Percentiles rank a stretch among this genome's conserved stretches.
These are phyloP conservation scores for Ceratotherium simum DNA, from an alignment of 2,113 vertebrate species.

Conservation along the genomic window DNA sequence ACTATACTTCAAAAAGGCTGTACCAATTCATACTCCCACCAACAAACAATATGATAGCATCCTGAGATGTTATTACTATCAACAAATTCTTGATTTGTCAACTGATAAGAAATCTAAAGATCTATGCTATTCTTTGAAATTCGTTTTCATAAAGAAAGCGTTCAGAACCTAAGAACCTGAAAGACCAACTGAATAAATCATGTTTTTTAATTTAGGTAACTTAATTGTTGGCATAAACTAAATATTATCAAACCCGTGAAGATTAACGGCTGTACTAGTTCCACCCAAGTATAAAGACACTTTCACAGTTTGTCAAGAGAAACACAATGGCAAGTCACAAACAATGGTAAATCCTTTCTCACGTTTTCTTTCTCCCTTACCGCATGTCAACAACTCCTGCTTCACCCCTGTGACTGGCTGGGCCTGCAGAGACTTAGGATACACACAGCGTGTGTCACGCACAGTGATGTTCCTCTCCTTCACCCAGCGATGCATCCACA, in stretches of 20 bases:
- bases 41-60: neutral
- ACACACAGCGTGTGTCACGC: constrained; percentile 95
- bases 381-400: constrained; percentile 94
- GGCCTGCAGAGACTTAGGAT: constrained; percentile 94
- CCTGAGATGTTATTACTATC: neutral
- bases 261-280: neutral
- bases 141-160: neutral
- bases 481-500: constrained; percentile 96
- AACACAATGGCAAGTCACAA: neutral
- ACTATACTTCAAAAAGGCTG: neutral
- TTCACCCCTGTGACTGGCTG: constrained; percentile 90
- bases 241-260: neutral
- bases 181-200: neutral
- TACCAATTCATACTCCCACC: neutral
- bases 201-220: neutral
- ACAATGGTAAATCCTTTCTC: rapidly evolving
- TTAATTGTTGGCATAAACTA: neutral
- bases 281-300: neutral
- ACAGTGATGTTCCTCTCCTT: constrained; percentile 92
- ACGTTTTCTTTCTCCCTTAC: constrained; percentile 85
- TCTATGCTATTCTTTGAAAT: neutral
- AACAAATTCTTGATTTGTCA: neutral
- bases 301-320: neutral
- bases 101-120: neutral
- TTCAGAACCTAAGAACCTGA: neutral